These are phyloP conservation scores for Trematomus bernacchii DNA, from an alignment of 2,797 vertebrate species.

Conservation along the genomic window DNA sequence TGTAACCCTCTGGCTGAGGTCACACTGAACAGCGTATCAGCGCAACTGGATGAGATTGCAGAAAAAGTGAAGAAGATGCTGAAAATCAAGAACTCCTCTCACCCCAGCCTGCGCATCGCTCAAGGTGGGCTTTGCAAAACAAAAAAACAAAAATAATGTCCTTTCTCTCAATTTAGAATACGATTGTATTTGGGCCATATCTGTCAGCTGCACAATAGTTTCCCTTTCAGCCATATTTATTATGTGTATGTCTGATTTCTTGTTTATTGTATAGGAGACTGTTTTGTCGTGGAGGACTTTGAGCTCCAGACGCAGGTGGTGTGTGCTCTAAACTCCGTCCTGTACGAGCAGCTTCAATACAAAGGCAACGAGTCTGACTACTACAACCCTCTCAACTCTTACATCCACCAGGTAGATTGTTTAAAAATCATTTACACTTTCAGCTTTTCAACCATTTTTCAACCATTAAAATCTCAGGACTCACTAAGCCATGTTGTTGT, in stretches of 20 bases:
- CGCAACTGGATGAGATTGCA: slow-evolving; percentile 90
- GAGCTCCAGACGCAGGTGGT: slow-evolving; percentile 95
- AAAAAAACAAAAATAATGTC: neutral
- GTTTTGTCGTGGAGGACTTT: slow-evolving; percentile 86
- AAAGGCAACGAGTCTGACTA: slow-evolving; percentile 97
- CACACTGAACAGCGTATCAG: slow-evolving; percentile 87
- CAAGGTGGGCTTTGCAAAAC: slow-evolving; percentile 83
- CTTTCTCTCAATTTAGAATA: neutral
- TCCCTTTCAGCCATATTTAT: neutral
- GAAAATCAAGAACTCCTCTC: slow-evolving; percentile 89
- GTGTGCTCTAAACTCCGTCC: slow-evolving; percentile 91
- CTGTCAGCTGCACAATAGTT: neutral
- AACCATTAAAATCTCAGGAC: neutral
- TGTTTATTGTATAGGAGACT: slow-evolving; percentile 79
- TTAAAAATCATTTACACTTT: accelerated
- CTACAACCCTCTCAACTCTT: slow-evolving; percentile 97
- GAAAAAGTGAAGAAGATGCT: slow-evolving; percentile 93
- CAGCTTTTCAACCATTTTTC: neutral
- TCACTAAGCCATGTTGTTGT: neutral
- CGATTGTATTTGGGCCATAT: neutral
- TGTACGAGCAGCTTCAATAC: slow-evolving; percentile 96
- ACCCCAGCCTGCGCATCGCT: slow-evolving; percentile 90
- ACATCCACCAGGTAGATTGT: slow-evolving; percentile 93
- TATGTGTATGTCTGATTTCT: neutral
- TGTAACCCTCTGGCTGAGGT: slow-evolving; percentile 96